A percentile compares a stretch with the other conserved stretches of the same genome.
These are phyloP conservation scores for Takifugu flavidus DNA, from an alignment of 2,113 vertebrate species.

Conservation along the genomic window DNA sequence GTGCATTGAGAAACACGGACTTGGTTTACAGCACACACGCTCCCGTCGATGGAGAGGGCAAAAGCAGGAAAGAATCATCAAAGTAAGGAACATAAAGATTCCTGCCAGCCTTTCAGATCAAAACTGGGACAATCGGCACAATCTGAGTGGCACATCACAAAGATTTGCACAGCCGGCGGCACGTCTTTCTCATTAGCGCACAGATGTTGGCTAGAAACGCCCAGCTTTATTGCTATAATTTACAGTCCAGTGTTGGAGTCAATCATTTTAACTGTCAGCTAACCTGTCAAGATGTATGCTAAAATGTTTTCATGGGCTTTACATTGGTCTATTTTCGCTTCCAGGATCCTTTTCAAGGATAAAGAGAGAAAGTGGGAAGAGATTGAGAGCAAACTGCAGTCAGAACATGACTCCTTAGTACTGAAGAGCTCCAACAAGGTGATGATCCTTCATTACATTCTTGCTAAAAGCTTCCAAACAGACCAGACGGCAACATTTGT, in stretches of 20 bases:
- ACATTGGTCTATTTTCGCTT: constrained; percentile 52
- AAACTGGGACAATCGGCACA: constrained; percentile 16
- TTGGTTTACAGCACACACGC: background rate
- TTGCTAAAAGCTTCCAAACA: too few species aligned
- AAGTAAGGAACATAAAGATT: constrained; percentile 1
- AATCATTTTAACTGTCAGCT: constrained; percentile 10
- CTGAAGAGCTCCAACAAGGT: constrained; percentile 96
- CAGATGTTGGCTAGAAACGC: constrained; percentile 2
- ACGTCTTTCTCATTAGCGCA: constrained; percentile 17
- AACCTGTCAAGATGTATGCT: constrained; percentile 11
- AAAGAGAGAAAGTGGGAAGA: constrained; percentile 95
- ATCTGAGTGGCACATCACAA: constrained; percentile 48
- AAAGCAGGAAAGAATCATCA: background rate
- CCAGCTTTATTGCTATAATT: constrained; percentile 2
- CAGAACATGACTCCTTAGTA: constrained; percentile 89
- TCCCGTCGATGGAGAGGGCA: background rate
- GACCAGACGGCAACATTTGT: too few species aligned
- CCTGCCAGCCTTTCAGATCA: constrained; percentile 7
- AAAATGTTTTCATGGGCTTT: constrained; percentile 27
- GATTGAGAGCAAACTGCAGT: constrained; percentile 89
- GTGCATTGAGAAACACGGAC: background rate
- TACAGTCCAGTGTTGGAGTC: background rate
- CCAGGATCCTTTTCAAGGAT: constrained; percentile 95
- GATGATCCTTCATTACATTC: constrained; percentile 9
- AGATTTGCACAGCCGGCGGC: constrained; percentile 9